Conservation (phyloP, 2,888 invertebrate species). For the Zaprionus lineosus region DNA sequence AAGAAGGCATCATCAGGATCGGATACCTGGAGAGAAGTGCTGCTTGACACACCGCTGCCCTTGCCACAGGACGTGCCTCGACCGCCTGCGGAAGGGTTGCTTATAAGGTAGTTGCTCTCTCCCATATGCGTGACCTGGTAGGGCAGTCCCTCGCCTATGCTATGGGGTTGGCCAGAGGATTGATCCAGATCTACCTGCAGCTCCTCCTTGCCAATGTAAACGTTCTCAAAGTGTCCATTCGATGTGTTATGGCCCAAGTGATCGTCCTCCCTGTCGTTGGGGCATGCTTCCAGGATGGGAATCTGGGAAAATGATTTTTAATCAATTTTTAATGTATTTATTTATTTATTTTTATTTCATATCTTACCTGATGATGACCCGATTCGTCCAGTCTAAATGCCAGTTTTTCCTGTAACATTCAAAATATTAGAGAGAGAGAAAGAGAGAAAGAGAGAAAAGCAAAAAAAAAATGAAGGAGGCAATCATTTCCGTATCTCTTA, state of each 20-base stretch:
- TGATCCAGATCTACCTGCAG: slow-evolving; percentile 17
- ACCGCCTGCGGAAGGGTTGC: no score
- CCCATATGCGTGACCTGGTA: slow-evolving; percentile 8
- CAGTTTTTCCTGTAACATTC: slow-evolving; percentile 24
- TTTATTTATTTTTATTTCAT: no score
- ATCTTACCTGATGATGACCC: slow-evolving; percentile 24
- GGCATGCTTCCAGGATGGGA: not conserved
- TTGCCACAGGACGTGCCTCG: no score
- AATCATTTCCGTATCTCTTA: slow-evolving; percentile 27
- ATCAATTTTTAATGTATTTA: no score
- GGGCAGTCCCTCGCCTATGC: slow-evolving; percentile 7
- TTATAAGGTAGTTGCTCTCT: no score
- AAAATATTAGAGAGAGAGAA: not conserved
- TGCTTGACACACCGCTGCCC: no score
- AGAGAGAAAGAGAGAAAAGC: not conserved
- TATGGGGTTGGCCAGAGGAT: not conserved
- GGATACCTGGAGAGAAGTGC: not conserved
- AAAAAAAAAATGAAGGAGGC: not conserved
- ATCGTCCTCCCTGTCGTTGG: slow-evolving; percentile 13
- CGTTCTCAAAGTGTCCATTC: slow-evolving; percentile 29
- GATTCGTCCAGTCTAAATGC: slow-evolving; percentile 38
- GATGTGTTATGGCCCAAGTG: not conserved
- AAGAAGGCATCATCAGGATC: slow-evolving; percentile 40
- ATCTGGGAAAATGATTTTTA: slow-evolving; percentile 27
- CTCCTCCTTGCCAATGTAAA: slow-evolving; percentile 44